phyloP scores from a whole-genome alignment of 2,797 vertebrate species.

The Lithobates pipiens region DNA sequence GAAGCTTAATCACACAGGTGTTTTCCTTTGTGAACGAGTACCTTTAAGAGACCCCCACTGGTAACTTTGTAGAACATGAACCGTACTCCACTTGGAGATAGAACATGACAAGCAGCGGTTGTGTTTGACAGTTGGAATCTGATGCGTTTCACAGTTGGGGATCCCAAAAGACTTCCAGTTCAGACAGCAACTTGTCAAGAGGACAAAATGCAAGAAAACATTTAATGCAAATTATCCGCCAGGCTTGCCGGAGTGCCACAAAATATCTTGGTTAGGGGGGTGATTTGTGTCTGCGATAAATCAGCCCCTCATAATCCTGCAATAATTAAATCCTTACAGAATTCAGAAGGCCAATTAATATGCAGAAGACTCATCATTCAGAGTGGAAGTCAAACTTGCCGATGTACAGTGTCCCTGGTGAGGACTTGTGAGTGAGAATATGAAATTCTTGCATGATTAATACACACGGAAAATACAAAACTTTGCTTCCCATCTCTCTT shows the following conservation, averaged over 20 bases:
- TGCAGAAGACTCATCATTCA: background rate
- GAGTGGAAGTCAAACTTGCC: background rate
- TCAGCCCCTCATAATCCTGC: conserved; percentile 39
- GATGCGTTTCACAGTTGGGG: background rate
- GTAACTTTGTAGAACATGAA: background rate
- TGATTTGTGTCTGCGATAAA: conserved; percentile 36
- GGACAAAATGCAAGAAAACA: conserved; percentile 34
- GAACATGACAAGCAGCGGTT: background rate
- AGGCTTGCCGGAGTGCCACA: background rate
- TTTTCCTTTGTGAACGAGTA: too few species aligned
- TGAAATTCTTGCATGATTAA: too few species aligned
- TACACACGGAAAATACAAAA: too few species aligned
- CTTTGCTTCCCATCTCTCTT: too few species aligned
- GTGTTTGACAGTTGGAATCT: background rate
- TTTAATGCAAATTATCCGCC: conserved; percentile 5
- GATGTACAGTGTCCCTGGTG: too few species aligned
- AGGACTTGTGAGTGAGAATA: too few species aligned
- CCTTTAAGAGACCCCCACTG: background rate
- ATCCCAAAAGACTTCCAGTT: background rate
- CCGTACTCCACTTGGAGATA: background rate
- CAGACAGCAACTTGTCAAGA: background rate
- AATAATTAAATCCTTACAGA: conserved; percentile 31
- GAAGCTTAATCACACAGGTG: too few species aligned
- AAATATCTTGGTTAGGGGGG: background rate
- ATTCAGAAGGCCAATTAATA: background rate